Conservation (phyloP, 2,888 invertebrate genomes). For the Pachliopta kotzebuea region DNA sequence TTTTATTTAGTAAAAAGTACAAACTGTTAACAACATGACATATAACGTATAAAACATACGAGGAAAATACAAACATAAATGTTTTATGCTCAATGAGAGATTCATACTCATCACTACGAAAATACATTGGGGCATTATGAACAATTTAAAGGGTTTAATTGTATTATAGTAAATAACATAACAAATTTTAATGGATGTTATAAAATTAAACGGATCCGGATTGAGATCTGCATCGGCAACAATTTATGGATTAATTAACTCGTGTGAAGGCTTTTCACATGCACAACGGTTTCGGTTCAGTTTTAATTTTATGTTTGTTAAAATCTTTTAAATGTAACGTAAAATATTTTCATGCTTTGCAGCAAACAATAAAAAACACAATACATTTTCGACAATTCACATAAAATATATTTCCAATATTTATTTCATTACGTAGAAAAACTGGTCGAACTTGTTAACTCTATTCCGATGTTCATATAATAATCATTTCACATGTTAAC, state of each 20-base stretch:
- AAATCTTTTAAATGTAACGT: slow-evolving; percentile 21
- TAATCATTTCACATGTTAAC: slow-evolving; percentile 30
- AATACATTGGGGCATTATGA: not conserved
- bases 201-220: slow-evolving; percentile 37
- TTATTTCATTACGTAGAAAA: not conserved
- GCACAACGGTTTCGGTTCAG: slow-evolving; percentile 25
- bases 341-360: slow-evolving; percentile 8
- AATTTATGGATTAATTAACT: slow-evolving; percentile 38
- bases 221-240: slow-evolving; percentile 35
- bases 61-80: too few species aligned
- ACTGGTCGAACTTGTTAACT: not conserved
- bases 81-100: not conserved
- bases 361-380: slow-evolving; percentile 4
- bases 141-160: not conserved
- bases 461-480: not conserved
- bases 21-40: too few species aligned
- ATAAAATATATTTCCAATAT: not conserved
- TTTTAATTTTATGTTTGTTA: slow-evolving; percentile 25
- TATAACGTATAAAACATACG: too few species aligned
- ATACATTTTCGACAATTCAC: not conserved
- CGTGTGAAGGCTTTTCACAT: slow-evolving; percentile 28
- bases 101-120: not conserved
- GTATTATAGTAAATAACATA: slow-evolving; percentile 20
- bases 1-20: too few species aligned
- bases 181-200: slow-evolving; percentile 29